Conservation (phyloP, 92 coral and sea anemone genomes). For the Bergia puertoricense region DNA sequence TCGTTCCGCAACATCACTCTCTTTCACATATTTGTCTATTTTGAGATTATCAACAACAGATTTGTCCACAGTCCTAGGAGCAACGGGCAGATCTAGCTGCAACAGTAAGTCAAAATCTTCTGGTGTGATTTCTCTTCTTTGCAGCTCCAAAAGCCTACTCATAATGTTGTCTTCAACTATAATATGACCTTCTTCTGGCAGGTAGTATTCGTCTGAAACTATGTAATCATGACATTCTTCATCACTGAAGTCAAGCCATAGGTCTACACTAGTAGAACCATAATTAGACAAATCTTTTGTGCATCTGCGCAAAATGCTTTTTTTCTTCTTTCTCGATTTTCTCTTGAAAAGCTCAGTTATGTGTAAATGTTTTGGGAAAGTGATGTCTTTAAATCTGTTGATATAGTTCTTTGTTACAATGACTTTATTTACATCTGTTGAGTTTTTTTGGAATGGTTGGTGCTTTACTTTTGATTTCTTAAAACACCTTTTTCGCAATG, state of each 20-base stretch:
- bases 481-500: neutral
- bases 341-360: constrained; percentile 8
- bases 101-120: constrained; percentile 87
- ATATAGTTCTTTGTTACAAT: neutral
- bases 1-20: constrained; percentile 25
- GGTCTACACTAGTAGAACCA: no score
- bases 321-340: constrained; percentile 29
- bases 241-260: neutral
- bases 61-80: constrained; percentile 71
- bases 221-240: neutral
- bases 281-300: neutral
- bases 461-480: no score
- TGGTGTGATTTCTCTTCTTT: constrained; percentile 86
- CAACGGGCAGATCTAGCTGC: constrained; percentile 71
- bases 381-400: constrained; percentile 35
- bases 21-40: constrained; percentile 50
- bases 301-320: neutral
- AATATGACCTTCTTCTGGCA: neutral
- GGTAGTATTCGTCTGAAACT: neutral
- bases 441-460: no score
- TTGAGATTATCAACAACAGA: constrained; percentile 54
- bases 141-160: constrained; percentile 52
- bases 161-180: constrained; percentile 45
- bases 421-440: no score
- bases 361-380: constrained; percentile 55